Base-by-base conservation (phyloP, 1,140 invertebrate species). In the Nixonia krombeini region DNA sequence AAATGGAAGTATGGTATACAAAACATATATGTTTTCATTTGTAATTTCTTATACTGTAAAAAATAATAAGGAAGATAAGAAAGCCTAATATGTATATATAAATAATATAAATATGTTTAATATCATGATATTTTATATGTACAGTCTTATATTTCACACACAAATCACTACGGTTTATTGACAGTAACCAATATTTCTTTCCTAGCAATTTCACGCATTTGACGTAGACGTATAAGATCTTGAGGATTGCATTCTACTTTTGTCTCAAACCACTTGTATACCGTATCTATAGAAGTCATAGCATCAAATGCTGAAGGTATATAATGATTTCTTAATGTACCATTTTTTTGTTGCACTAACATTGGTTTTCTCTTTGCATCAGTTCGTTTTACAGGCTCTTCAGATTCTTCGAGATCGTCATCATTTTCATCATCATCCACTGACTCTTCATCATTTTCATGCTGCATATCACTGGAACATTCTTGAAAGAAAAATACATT, bases 251-350 rank as follows among this genome's bases (percentile, higher is more conserved):
- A 68, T 8, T 68, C 57, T 4, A 8, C n/a, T 18, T 53, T 68
- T 1, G 7, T 46, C 8, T 56, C 57, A 42, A 68, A 68, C 64
- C 64, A 68, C 13, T 49, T 68, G 21, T 62, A 62, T 0, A 68
- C 64, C 7, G 35, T 21, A 16, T 61, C 57, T 15, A 68, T 61
- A 0, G 65, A 47, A 13, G 65, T 1, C 57, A 68, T 61, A 1
- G 65, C 65, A 21, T 62, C 57, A 15, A 37, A 68, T 4, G 65
- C 65, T 1, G 65, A 62, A 10, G 64, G 64, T 1, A 46, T 9
- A 4, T 0, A 6, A 10, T 15, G 18, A 2, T 51, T 57, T 12
- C 51, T 53, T 1, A 31, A 33, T 5, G 25, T 4, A 1, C 56
- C 18, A 5, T 50, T 31, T 10, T 9, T n/a, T n/a, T n/a, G n/a